Evolutionary conservation across 1,140 invertebrate species (phyloP).

Genomic region (Sitophilus oryzae): DNA sequence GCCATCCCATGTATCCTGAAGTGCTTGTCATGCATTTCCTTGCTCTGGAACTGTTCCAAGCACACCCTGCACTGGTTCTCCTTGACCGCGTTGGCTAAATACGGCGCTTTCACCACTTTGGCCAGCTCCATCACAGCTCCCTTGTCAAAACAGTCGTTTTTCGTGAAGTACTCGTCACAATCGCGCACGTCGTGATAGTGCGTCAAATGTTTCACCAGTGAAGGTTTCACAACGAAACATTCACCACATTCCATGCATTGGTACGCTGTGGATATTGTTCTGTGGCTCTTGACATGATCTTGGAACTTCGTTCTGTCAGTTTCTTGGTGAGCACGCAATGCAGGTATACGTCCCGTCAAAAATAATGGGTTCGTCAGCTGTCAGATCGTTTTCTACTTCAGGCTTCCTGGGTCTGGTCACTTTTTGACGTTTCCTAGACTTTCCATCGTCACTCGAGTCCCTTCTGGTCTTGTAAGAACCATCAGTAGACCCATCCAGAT

Average conservation of each 20-base stretch:
- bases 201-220: constrained; percentile 58
- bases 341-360: constrained; percentile 49
- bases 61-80: constrained; percentile 63
- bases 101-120: constrained; percentile 39
- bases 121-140: constrained; percentile 47
- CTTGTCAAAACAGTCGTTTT: constrained; percentile 52
- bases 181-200: constrained; percentile 55
- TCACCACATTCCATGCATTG: constrained; percentile 63
- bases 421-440: constrained; percentile 25
- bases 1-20: constrained; percentile 63
- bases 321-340: constrained; percentile 48
- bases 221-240: constrained; percentile 59
- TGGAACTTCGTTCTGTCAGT: constrained; percentile 46
- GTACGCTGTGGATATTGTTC: constrained; percentile 53
- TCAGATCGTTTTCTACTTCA: constrained; percentile 19
- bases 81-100: constrained; percentile 44
- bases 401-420: not conserved
- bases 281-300: constrained; percentile 50
- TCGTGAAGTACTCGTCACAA: constrained; percentile 50
- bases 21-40: constrained; percentile 54
- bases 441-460: constrained; percentile 9
- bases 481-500: constrained; percentile 9
- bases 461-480: constrained; percentile 14
- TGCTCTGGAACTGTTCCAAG: constrained; percentile 52
- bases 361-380: constrained; percentile 31